These are phyloP conservation scores for Hypanus sabinus DNA, from an alignment of 2,113 vertebrate genomes.

Conservation along the genomic window DNA sequence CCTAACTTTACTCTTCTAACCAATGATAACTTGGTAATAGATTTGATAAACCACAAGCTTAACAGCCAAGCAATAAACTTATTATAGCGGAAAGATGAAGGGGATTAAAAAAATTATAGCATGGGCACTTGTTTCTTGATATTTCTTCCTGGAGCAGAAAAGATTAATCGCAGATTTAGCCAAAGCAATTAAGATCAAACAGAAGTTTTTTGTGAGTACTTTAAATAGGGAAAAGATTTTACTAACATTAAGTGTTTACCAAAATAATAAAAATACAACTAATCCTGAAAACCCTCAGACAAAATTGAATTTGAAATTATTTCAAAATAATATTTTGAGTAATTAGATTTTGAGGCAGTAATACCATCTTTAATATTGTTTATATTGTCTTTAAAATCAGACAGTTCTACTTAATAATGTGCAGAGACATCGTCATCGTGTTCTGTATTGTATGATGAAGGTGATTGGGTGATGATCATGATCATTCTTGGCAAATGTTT, in stretches of 20 bases:
- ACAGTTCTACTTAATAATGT: background rate
- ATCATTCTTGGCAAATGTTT: too few relatives aligned
- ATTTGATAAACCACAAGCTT: background rate
- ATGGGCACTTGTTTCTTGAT: background rate
- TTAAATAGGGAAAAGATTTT: background rate
- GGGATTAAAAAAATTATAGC: background rate
- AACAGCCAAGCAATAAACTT: background rate
- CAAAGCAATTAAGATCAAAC: background rate
- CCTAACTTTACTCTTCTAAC: background rate
- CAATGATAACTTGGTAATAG: background rate
- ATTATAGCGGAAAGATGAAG: background rate
- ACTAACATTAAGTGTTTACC: background rate
- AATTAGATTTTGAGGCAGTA: background rate
- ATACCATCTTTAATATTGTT: background rate
- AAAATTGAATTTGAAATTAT: background rate
- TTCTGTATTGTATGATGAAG: too few relatives aligned
- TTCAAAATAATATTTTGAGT: background rate
- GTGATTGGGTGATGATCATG: too few relatives aligned
- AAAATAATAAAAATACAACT: background rate
- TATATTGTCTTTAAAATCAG: background rate
- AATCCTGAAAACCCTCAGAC: background rate
- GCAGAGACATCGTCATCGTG: too few relatives aligned
- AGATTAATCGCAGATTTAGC: background rate
- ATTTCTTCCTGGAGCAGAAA: background rate
- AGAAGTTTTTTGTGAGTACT: background rate